Conservation (phyloP, 2,888 invertebrate species). For the Calliopum simillimum region DNA sequence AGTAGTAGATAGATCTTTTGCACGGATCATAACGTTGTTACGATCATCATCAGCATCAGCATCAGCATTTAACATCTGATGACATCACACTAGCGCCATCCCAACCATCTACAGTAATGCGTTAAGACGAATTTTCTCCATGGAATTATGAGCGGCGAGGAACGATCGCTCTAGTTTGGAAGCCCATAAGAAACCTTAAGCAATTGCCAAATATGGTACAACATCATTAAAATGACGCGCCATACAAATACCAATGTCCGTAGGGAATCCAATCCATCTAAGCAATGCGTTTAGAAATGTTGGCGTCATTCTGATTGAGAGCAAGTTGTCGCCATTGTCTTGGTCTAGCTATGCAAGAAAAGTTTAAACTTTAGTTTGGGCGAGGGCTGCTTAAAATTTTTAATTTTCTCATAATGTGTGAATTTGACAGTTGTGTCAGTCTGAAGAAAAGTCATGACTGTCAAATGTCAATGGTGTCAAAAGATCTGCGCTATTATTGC, state of each 20-base stretch:
- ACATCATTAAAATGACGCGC: constrained; percentile 36
- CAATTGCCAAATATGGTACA: constrained; percentile 33
- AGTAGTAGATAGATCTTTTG: background rate
- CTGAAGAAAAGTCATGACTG: constrained; percentile 36
- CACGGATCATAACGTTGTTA: constrained; percentile 18
- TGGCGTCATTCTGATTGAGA: constrained; percentile 17
- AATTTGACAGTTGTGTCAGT: constrained; percentile 48
- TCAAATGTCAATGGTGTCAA: constrained; percentile 25
- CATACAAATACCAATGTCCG: constrained; percentile 39
- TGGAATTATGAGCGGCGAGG: constrained; percentile 7
- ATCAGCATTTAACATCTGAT: background rate
- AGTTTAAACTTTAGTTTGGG: background rate
- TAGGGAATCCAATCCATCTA: constrained; percentile 40
- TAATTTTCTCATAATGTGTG: constrained; percentile 42
- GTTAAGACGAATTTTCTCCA: background rate
- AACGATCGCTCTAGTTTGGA: constrained; percentile 17
- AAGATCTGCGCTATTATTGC: background rate
- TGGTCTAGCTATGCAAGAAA: background rate
- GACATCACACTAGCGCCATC: constrained; percentile 34
- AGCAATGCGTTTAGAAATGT: constrained; percentile 9
- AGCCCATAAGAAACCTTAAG: constrained; percentile 1
- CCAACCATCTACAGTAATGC: background rate
- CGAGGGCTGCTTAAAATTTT: constrained; percentile 14
- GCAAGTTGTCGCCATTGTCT: too few species aligned
- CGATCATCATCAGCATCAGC: background rate